Conservation (phyloP, 1,140 invertebrate genomes). For the Leptopilina boulardi region DNA sequence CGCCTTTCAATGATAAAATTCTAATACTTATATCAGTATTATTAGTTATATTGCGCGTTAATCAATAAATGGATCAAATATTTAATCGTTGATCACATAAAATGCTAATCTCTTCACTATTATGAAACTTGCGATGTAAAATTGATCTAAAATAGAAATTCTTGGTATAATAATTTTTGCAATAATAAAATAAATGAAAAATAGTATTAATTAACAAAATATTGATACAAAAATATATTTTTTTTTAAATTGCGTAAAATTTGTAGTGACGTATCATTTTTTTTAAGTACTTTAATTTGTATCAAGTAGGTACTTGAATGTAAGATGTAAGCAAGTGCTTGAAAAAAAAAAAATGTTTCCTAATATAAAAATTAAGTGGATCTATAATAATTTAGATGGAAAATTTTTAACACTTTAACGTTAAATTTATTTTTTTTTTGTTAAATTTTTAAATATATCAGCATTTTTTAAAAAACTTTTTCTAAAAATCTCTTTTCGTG, state of each 20-base stretch:
- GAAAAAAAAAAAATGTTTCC: too few relatives aligned
- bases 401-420: too few relatives aligned
- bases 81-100: not conserved
- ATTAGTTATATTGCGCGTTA: slow-evolving; percentile 1
- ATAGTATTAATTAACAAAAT: too few relatives aligned
- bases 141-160: not conserved
- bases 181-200: too few relatives aligned
- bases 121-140: not conserved
- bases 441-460: too few relatives aligned
- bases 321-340: not conserved
- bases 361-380: too few relatives aligned
- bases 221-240: not conserved
- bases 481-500: too few relatives aligned
- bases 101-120: not conserved
- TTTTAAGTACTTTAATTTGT: not conserved
- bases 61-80: slow-evolving; percentile 7
- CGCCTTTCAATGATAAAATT: not conserved
- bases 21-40: not conserved
- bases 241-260: not conserved
- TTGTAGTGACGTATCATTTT: not conserved
- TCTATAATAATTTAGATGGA: too few relatives aligned
- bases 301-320: not conserved
- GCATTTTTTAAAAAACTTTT: too few relatives aligned
- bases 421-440: too few relatives aligned
- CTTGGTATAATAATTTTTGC: not conserved